Evolutionary conservation across 92 coral and sea anemone genomes (phyloP).

Genomic region (Montipora capitata): DNA sequence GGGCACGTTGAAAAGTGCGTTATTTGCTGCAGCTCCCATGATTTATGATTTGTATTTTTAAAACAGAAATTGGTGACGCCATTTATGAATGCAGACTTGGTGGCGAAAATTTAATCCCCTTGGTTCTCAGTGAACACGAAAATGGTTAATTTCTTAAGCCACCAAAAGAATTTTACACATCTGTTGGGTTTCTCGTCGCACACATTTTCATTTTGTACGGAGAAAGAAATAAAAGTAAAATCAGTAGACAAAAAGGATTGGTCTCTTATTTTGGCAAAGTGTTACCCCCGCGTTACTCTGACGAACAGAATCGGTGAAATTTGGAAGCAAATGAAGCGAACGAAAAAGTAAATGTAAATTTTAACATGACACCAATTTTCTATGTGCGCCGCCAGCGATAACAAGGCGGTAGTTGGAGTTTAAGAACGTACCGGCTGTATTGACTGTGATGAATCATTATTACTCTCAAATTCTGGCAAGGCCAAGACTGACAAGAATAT

Average conservation of each 20-base stretch:
- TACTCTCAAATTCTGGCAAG: slow-evolving; percentile 28
- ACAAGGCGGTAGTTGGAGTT: slow-evolving; percentile 36
- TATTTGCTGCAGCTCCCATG: slow-evolving; percentile 51
- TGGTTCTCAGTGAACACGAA: slow-evolving; percentile 5
- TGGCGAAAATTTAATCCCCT: slow-evolving; percentile 53
- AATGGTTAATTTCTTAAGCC: neutral
- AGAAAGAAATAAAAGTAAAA: too few relatives aligned
- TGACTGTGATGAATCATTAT: slow-evolving; percentile 52
- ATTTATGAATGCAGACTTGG: slow-evolving; percentile 46
- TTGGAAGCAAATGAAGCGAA: neutral
- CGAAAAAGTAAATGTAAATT: neutral
- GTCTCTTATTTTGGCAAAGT: too few relatives aligned
- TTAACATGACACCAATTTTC: slow-evolving; percentile 8
- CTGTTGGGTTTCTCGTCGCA: neutral
- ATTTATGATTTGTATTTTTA: slow-evolving; percentile 77
- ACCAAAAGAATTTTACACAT: neutral
- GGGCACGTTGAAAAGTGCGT: slow-evolving; percentile 40
- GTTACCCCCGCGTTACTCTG: too few relatives aligned
- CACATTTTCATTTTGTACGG: too few relatives aligned
- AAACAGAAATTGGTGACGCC: slow-evolving; percentile 38
- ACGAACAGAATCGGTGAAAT: neutral
- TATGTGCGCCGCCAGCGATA: slow-evolving; percentile 38
- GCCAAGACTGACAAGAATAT: slow-evolving; percentile 37
- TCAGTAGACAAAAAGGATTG: neutral
- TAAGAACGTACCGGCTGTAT: slow-evolving; percentile 4